Base-by-base conservation (phyloP, 2,888 invertebrate genomes). In the Phragmatobia fuliginosa region DNA sequence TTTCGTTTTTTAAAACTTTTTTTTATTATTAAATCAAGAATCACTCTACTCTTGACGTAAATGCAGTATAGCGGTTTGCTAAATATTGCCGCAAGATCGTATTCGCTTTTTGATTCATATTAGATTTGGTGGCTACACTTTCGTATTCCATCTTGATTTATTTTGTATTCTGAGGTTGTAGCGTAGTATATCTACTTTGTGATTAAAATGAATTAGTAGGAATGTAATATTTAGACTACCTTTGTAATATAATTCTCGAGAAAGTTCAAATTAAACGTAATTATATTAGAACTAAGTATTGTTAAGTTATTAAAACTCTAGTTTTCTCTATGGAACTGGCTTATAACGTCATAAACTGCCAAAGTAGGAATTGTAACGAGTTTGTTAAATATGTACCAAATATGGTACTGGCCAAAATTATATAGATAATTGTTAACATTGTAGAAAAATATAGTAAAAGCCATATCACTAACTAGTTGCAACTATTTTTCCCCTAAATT, bases 251-350 rank as follows among this genome's bases (percentile, higher is more conserved):
- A 71, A 75, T 71, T 74, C 67, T 70, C 62, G 69, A 78, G 77
- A 77, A 72, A 70, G 78, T 78, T 80, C 72, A 80, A 78, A 78
- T 52, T 68, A 80, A 61, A 71, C 32, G 18, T 38, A 58, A 69
- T 72, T 72, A 68, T 62, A 62, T 52, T 67, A 56, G 33, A 67
- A 32, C 41, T 61, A 41, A 41, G 41, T 10, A 25, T 28, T 16
- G 6, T 7, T 28, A 56, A 0, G 14, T 56, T 16, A 56, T 56
- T 56, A 16, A 28, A 56, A 41, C 28, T 41, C 4, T 28, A 41
- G 18, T 28, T 38, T 28, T 21, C 18, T 28, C 62, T 62, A 4
- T 62, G 31, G 41, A 31, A 10, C 28, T 62, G 62, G 41, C 5
- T 21, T 31, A 41, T 3, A 41, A 41, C 28, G 11, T 38, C 61